These are phyloP conservation scores for Atractosteus spatula DNA, from an alignment of 2,113 vertebrate genomes.

Conservation along the genomic window DNA sequence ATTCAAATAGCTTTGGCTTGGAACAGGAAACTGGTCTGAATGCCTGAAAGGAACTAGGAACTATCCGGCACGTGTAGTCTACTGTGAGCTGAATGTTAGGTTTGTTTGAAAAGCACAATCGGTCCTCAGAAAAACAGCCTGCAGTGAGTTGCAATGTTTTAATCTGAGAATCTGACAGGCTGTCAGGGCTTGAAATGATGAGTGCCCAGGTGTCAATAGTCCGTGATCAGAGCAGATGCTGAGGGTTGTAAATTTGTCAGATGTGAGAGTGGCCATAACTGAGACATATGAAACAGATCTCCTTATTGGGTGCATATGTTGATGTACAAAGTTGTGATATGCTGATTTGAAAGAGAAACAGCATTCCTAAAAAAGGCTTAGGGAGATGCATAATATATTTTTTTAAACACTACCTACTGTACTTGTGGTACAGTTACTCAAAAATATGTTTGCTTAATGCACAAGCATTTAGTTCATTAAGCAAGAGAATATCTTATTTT, in stretches of 20 bases:
- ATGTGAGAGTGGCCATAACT: conserved; percentile 3
- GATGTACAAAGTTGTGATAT: not conserved
- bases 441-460: not conserved
- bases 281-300: conserved; percentile 6
- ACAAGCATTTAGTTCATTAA: not conserved
- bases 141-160: conserved; percentile 1
- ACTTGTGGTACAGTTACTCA: not conserved
- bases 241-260: conserved; percentile 14
- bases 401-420: not conserved
- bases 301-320: conserved; percentile 4
- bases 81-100: not conserved
- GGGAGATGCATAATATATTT: not conserved
- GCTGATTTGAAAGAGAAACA: not conserved
- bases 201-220: conserved; percentile 11
- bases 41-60: conserved; percentile 3
- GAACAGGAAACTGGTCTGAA: conserved; percentile 14
- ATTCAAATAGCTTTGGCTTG: conserved; percentile 14
- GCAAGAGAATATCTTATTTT: too few species aligned
- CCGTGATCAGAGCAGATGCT: conserved; percentile 18
- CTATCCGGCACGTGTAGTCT: not conserved
- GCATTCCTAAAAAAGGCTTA: not conserved
- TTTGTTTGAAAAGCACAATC: conserved; percentile 11
- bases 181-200: conserved; percentile 3
- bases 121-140: conserved; percentile 1
- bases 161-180: conserved; percentile 2